These are phyloP conservation scores for Nasonia giraulti DNA, from an alignment of 1,140 invertebrate genomes.

Conservation along the genomic window DNA sequence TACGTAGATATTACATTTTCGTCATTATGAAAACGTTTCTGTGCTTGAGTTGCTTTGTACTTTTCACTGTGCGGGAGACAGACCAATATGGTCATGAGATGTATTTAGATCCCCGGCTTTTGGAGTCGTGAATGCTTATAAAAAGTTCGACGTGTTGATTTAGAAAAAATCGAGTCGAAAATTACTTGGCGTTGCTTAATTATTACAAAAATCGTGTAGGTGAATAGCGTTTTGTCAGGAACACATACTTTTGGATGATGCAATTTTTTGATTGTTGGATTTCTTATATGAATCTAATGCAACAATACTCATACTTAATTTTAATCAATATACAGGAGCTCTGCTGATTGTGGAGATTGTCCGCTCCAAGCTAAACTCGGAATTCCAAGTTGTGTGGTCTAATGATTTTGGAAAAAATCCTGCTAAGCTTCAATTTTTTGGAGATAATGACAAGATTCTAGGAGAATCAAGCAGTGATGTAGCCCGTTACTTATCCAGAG, in stretches of 20 bases:
- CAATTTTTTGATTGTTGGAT: constrained; percentile 36
- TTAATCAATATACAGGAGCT: constrained; percentile 63
- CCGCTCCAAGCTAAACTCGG: constrained; percentile 60
- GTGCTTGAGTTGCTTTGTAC: background rate
- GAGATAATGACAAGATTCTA: constrained; percentile 17
- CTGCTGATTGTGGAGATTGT: constrained; percentile 67
- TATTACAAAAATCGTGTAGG: background rate
- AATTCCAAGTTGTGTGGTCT: constrained; percentile 62
- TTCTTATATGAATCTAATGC: background rate
- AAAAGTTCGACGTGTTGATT: background rate
- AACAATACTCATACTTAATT: background rate
- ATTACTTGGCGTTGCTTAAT: background rate
- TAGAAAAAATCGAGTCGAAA: background rate
- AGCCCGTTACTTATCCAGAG: constrained; percentile 65
- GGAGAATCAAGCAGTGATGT: constrained; percentile 62
- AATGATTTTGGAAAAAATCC: constrained; percentile 62
- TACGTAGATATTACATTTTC: constrained; percentile 39
- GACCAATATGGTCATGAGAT: background rate
- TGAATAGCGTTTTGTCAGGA: background rate
- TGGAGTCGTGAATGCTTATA: too few species aligned
- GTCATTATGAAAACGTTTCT: background rate
- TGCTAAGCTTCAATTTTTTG: constrained; percentile 60
- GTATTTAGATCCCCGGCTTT: background rate
- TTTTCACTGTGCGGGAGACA: background rate
- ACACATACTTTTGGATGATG: background rate